These are phyloP conservation scores for Tridacna gigas DNA, from an alignment of 2,888 invertebrate species.

Conservation along the genomic window DNA sequence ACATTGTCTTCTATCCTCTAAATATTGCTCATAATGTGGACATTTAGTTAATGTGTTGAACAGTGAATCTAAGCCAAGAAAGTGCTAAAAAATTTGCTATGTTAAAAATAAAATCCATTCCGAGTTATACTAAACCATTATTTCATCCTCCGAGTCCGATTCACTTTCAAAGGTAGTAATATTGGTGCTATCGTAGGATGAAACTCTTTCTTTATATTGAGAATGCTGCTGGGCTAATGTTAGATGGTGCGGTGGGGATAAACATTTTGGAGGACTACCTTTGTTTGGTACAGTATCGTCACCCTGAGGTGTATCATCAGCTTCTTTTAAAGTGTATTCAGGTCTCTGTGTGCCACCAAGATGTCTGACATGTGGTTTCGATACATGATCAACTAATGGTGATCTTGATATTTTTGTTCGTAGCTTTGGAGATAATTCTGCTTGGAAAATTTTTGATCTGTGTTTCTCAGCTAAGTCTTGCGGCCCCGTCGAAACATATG, in stretches of 20 bases:
- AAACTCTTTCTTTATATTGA: constrained; percentile 1
- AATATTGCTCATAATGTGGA: background rate
- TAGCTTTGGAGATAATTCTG: constrained; percentile 20
- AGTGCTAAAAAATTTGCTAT: background rate
- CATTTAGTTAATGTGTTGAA: background rate
- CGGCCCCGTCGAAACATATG: background rate
- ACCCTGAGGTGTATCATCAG: background rate
- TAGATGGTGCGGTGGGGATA: background rate
- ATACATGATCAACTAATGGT: background rate
- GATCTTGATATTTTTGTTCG: constrained; percentile 26
- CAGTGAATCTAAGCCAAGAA: background rate
- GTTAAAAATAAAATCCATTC: background rate
- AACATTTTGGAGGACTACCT: background rate
- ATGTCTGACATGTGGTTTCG: background rate
- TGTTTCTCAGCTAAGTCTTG: background rate
- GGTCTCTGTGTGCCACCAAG: background rate
- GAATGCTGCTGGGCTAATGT: background rate
- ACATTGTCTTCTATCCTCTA: background rate
- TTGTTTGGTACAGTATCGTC: background rate
- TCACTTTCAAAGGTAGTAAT: constrained; percentile 22
- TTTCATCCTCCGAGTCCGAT: constrained; percentile 45
- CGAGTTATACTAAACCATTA: constrained; percentile 34
- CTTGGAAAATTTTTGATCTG: background rate
- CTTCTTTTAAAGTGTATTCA: background rate
- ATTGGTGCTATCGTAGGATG: constrained; percentile 27